Conservation (phyloP, 1,140 invertebrate species). For the Agrilus planipennis region DNA sequence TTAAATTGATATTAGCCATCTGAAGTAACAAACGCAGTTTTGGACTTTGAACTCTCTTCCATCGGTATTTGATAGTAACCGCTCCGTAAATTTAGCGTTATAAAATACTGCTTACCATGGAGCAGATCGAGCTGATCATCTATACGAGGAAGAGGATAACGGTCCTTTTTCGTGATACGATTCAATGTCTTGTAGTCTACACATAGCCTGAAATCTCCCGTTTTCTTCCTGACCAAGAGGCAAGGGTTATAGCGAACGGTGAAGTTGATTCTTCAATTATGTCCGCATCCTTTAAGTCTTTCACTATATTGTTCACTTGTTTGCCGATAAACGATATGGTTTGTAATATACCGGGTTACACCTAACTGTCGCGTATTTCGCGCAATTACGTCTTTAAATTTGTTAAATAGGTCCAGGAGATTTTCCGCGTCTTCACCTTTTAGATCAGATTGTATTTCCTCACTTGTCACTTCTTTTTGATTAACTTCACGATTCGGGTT, state of each 20-base stretch:
- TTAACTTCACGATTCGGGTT: neutral
- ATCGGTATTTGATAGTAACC: constrained; percentile 5
- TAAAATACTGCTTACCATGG: constrained; percentile 16
- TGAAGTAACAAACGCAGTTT: constrained; percentile 17
- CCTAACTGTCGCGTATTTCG: constrained; percentile 11
- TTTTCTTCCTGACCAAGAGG: constrained; percentile 17
- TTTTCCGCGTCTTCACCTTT: neutral
- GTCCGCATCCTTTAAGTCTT: neutral
- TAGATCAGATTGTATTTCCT: neutral
- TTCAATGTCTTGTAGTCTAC: constrained; percentile 20
- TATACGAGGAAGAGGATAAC: constrained; percentile 17
- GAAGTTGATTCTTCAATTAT: constrained; percentile 1
- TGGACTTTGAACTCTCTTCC: neutral
- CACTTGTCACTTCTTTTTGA: neutral
- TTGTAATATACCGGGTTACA: constrained; percentile 10
- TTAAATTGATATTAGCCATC: constrained; percentile 33
- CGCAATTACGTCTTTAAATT: constrained; percentile 1
- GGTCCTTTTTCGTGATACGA: constrained; percentile 15
- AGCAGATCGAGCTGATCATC: constrained; percentile 26
- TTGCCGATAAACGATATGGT: constrained; percentile 2
- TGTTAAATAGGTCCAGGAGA: neutral
- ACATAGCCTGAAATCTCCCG: constrained; percentile 16
- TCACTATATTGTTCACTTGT: constrained; percentile 1
- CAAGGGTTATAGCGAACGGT: constrained; percentile 9
- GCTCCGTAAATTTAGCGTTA: constrained; percentile 18